Percentiles rank a stretch among this genome's conserved stretches.
Evolutionary conservation across 2,888 invertebrate species (phyloP).

Genomic region (Rhagonycha lutea): DNA sequence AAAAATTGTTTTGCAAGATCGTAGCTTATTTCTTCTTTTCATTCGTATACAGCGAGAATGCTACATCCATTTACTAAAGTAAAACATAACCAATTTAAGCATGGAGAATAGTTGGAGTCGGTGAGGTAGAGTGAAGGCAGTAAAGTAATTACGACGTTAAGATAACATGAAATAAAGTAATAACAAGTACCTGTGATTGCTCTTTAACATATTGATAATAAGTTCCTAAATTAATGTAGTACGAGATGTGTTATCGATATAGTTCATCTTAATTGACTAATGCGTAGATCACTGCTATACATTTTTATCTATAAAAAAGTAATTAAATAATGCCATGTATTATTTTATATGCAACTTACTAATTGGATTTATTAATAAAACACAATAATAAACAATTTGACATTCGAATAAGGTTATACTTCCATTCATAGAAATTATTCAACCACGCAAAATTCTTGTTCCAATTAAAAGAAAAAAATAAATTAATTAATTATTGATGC

Average conservation of each 20-base stretch:
- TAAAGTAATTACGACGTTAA: neutral
- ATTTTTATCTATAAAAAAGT: slow-evolving; percentile 4
- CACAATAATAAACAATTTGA: slow-evolving; percentile 29
- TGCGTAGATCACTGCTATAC: neutral
- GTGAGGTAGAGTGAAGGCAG: neutral
- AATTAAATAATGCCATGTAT: no score
- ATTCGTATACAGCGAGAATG: neutral
- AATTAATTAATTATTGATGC: neutral
- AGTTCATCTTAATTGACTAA: slow-evolving; percentile 9
- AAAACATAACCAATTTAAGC: neutral
- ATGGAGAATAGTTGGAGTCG: neutral
- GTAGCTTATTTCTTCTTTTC: neutral
- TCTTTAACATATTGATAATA: slow-evolving; percentile 38
- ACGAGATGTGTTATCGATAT: neutral
- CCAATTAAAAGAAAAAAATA: neutral
- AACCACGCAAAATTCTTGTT: neutral
- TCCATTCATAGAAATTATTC: neutral
- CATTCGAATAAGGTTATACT: slow-evolving; percentile 28
- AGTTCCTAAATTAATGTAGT: slow-evolving; percentile 3
- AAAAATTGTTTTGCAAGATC: neutral
- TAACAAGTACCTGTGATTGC: slow-evolving; percentile 36
- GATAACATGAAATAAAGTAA: neutral
- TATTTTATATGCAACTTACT: neutral
- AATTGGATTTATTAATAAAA: neutral
- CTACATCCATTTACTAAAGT: neutral